Evolutionary conservation across 2,113 vertebrate genomes (phyloP), one percentile per base, ranked within the genome.

Genomic region (Leptodactylus fuscus): DNA sequence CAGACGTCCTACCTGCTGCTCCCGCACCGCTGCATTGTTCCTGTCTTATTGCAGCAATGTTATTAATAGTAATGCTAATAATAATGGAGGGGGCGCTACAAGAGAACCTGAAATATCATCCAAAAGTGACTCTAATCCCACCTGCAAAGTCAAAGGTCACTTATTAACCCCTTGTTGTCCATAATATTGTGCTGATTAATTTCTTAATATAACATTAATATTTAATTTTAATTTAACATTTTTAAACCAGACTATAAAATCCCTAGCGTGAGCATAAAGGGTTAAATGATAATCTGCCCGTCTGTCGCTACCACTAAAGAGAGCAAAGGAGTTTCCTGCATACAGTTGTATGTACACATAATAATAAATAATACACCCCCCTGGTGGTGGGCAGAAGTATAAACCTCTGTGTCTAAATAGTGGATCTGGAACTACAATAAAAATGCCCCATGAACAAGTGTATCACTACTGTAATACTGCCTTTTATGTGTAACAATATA

Each of bases 11-110:
- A 89, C 90, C 91, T 89, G 53, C 93, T 89, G 87, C 87, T 74
- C 88, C 92, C 91, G 94, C 91, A 90, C 91, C 92, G 91, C 87
- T 1, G 88, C 86, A 91, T 88, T 34, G 15, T 34, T 34, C 12
- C 16, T 36, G 32, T 38, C 13, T 15, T 20, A 36, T 10, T 69
- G 1, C 3, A 36, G 8, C 34, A 9, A 9, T 5, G 18, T 22
- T 69, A 69, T 38, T 69, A 65, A 32, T 32, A 65, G 2, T 65
- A 15, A 16, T 29, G 6, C 18, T 69, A 69, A 38, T 38, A 69
- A 34, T 67, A 67, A 34, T 18, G 3, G 24, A n/a, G 22, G 5
- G 29, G 29, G 29, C 15, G 1, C 62, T 5, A 12, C 32, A 16
- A 4, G 29, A 20, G 32, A 32, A 62, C 32, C 27, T 62, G 1